A percentile compares a stretch with the other conserved stretches of the same genome.
Conservation (phyloP, 2,888 invertebrate genomes). For the Parascotia fuliginaria region DNA sequence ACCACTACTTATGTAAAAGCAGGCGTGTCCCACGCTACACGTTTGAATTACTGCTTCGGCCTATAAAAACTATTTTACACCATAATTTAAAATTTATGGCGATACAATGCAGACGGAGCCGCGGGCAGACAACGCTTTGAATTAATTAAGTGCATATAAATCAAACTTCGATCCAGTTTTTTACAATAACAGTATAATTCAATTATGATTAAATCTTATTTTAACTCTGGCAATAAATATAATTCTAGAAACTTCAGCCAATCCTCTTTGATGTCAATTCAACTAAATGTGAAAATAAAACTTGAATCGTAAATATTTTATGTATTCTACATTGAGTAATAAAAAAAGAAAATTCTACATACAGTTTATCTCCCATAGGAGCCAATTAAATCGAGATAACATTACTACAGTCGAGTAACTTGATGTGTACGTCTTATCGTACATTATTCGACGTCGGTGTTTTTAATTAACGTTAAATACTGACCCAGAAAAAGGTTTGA, state of each 20-base stretch:
- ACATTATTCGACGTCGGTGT: conserved; percentile 16
- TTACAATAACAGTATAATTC: conserved; percentile 35
- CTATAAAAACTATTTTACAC: conserved; percentile 26
- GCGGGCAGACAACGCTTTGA: conserved; percentile 36
- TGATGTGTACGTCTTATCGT: conserved; percentile 29
- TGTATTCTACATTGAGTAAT: conserved; percentile 15
- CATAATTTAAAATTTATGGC: conserved; percentile 37
- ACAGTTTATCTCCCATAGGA: conserved; percentile 26
- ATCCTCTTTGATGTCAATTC: conserved; percentile 7
- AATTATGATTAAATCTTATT: conserved; percentile 35
- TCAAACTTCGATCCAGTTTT: conserved; percentile 39
- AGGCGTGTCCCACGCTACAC: conserved; percentile 10
- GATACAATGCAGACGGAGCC: conserved; percentile 20
- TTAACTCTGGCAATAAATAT: conserved; percentile 10
- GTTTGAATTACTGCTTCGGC: conserved; percentile 5
- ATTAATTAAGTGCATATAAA: conserved; percentile 42
- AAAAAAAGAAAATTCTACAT: conserved; percentile 29
- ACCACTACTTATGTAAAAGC: conserved; percentile 11
- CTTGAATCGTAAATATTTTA: conserved; percentile 29
- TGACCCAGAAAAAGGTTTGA: conserved; percentile 46
- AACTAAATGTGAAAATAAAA: conserved; percentile 14
- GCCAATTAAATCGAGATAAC: conserved; percentile 35
- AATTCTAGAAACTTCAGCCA: not conserved
- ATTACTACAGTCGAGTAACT: conserved; percentile 19
- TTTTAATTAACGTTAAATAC: conserved; percentile 45